phyloP scores from a whole-genome alignment of 2,888 invertebrate species.

The Cremastobaeus sp. region DNA sequence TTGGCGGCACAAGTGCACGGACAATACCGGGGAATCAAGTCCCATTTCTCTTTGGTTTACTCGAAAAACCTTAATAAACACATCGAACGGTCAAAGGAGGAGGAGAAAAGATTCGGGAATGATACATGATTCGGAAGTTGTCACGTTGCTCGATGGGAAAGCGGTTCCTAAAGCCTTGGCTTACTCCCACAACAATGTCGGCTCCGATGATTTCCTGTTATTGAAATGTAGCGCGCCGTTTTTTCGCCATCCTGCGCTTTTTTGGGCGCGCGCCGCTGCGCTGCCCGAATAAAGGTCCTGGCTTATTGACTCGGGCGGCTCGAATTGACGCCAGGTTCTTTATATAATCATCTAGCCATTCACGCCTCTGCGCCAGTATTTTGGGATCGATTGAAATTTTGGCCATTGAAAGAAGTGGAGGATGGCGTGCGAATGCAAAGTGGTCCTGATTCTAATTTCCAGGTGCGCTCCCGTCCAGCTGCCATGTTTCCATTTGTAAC shows the following conservation, averaged over 20 bases:
- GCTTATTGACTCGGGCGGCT: constrained; percentile 65
- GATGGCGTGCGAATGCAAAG: constrained; percentile 62
- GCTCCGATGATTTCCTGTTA: constrained; percentile 66
- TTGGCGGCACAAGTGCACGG: constrained; percentile 33
- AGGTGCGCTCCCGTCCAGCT: constrained; percentile 63
- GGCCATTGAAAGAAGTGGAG: constrained; percentile 59
- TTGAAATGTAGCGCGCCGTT: constrained; percentile 34
- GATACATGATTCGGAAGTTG: constrained; percentile 56
- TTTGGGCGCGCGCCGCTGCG: constrained; percentile 34
- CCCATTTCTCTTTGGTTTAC: constrained; percentile 20
- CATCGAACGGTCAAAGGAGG: constrained; percentile 12
- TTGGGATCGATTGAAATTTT: constrained; percentile 33
- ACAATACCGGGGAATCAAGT: constrained; percentile 37
- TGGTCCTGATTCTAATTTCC: constrained; percentile 69
- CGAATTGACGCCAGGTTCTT: constrained; percentile 67
- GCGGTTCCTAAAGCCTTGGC: constrained; percentile 68
- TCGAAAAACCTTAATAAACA: constrained; percentile 42
- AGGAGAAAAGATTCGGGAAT: constrained; percentile 9
- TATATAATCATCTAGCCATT: constrained; percentile 76
- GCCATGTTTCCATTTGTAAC: constrained; percentile 49
- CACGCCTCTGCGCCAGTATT: constrained; percentile 68
- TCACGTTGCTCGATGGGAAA: constrained; percentile 33
- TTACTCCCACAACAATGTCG: constrained; percentile 66
- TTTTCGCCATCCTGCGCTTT: constrained; percentile 34
- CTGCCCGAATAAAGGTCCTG: constrained; percentile 64